These are phyloP conservation scores for Drosophila histrio DNA, from an alignment of 2,888 invertebrate genomes.

Conservation along the genomic window DNA sequence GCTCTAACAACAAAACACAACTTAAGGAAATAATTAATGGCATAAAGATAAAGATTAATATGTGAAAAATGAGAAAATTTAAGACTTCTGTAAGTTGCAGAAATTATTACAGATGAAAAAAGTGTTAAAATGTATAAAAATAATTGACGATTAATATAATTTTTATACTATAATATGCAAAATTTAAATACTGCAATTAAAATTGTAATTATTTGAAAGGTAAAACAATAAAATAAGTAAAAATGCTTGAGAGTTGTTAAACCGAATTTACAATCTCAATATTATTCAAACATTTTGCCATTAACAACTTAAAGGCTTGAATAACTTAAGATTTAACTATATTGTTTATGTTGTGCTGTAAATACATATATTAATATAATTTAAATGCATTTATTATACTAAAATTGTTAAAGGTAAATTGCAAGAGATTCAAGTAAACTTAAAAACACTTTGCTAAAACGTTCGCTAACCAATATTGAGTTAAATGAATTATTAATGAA, in stretches of 20 bases:
- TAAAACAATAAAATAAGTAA: too few relatives aligned
- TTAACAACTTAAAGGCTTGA: neutral
- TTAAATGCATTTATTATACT: neutral
- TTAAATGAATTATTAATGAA: neutral
- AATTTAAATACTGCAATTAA: too few relatives aligned
- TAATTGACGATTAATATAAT: too few relatives aligned
- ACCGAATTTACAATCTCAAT: too few relatives aligned
- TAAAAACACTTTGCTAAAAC: neutral
- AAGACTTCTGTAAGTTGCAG: too few relatives aligned
- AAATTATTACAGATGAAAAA: too few relatives aligned
- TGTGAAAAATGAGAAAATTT: too few relatives aligned
- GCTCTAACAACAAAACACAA: constrained; percentile 14
- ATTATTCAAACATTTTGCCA: neutral
- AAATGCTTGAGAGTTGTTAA: too few relatives aligned
- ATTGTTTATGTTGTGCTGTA: neutral
- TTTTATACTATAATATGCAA: too few relatives aligned
- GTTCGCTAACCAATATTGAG: neutral
- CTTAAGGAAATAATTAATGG: neutral
- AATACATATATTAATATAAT: neutral
- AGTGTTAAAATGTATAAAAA: too few relatives aligned
- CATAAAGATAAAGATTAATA: too few relatives aligned
- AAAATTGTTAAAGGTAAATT: neutral
- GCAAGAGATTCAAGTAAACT: neutral
- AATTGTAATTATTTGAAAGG: too few relatives aligned
- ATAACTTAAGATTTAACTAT: neutral